Evolutionary conservation across 2,113 vertebrate species (phyloP), one percentile per base, ranked within the genome.

Genomic region (Calyptomena viridis): DNA sequence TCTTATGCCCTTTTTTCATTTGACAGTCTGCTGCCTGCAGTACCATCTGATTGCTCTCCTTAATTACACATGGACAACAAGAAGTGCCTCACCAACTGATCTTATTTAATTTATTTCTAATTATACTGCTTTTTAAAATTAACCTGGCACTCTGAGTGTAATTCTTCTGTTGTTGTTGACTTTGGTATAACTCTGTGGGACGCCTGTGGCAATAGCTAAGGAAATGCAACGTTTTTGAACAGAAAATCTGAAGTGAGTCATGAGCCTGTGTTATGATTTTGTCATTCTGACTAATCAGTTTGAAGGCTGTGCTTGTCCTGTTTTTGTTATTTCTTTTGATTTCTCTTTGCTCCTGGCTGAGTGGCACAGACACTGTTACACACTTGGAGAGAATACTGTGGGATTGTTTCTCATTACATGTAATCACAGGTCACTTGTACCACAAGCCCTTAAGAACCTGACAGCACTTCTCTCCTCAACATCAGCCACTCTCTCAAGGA

Each of bases 51-150:
- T 50, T 58, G 37, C 60, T 94, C 47, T 62, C n/a, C 82, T 91
- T 82, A 84, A 93, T 97, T 94, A 67, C 13, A 0, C 74, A 78
- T 49, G 92, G 93, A 71, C 88, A 94, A 56, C 56, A 49, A 21
- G 68, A 94, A 91, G 56, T 55, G 60, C 42, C 50, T 56, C 63
- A 71, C 87, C 77, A 95, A 91, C 87, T 82, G 91, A 84, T 87
- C 83, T 52, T 35, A 86, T 83, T 87, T 90, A 53, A 94, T 94
- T 90, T 84, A 60, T 80, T 96, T 91, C 78, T 92, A 94, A 96
- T 97, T 96, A 94, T 58, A 28, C 59, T 31, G n/a, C 53, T 80
- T 87, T 80, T 81, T 40, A 56, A 96, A 97, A 90, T 5, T 8
- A 93, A 78, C 23, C 72, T 93, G 73, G 56, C 82, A 78, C 56